phyloP scores from a whole-genome alignment of 2,888 invertebrate species.

The Coleophora deauratella region DNA sequence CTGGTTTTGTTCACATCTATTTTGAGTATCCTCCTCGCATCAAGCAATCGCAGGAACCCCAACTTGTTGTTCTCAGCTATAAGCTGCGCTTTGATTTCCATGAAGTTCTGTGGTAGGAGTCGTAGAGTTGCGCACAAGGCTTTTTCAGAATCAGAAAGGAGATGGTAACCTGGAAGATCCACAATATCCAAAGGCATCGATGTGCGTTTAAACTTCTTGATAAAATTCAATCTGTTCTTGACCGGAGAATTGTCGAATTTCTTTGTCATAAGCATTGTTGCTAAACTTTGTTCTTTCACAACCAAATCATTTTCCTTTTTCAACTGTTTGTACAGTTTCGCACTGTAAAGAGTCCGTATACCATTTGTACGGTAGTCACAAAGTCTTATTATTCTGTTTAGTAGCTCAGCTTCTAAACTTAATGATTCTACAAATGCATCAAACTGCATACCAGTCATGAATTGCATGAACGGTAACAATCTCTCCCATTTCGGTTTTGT shows the following conservation, averaged over 20 bases:
- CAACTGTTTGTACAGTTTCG: slow-evolving; percentile 78
- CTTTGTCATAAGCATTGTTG: slow-evolving; percentile 43
- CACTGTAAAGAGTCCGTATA: slow-evolving; percentile 77
- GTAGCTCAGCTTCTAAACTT: slow-evolving; percentile 79
- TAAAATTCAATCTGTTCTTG: slow-evolving; percentile 29
- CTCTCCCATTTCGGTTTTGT: slow-evolving; percentile 71
- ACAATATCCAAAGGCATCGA: slow-evolving; percentile 74
- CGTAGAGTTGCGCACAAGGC: slow-evolving; percentile 84
- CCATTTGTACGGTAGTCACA: slow-evolving; percentile 81
- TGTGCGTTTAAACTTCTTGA: slow-evolving; percentile 40
- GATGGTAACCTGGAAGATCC: slow-evolving; percentile 85
- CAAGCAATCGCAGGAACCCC: slow-evolving; percentile 83
- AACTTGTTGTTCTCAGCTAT: slow-evolving; percentile 84
- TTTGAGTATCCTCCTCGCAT: slow-evolving; percentile 88
- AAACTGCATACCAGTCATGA: slow-evolving; percentile 81
- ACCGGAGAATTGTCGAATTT: slow-evolving; percentile 50
- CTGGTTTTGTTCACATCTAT: slow-evolving; percentile 96
- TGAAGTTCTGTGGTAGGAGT: slow-evolving; percentile 83
- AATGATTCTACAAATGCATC: slow-evolving; percentile 86
- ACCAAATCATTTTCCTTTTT: slow-evolving; percentile 74
- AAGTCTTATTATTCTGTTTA: slow-evolving; percentile 75
- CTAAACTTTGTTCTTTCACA: slow-evolving; percentile 59
- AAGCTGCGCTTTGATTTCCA: slow-evolving; percentile 84
- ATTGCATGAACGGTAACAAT: slow-evolving; percentile 83
- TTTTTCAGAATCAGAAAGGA: slow-evolving; percentile 80